A percentile compares a stretch with the other conserved stretches of the same genome.
These are phyloP conservation scores for Colius striatus DNA, from an alignment of 2,113 vertebrate genomes.

Conservation along the genomic window DNA sequence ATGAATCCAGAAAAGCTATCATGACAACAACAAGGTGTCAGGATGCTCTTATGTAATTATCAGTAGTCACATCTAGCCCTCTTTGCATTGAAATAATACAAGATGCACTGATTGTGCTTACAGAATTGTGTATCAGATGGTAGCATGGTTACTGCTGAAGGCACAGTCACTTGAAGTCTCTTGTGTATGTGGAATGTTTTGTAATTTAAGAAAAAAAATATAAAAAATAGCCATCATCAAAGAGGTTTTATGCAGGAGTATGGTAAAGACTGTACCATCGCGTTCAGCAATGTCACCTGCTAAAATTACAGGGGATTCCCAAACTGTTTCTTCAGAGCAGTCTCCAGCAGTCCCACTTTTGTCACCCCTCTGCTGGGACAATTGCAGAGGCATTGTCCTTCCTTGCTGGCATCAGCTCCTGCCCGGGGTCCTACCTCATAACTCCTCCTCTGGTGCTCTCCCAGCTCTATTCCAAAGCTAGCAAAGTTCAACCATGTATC, in stretches of 20 bases:
- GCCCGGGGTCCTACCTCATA: not conserved
- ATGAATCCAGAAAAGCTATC: not conserved
- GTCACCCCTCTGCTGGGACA: not conserved
- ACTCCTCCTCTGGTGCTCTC: not conserved
- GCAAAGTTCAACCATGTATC: not conserved
- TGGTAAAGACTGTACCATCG: accelerated
- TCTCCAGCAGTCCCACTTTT: not conserved
- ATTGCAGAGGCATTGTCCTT: not conserved
- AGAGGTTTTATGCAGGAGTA: not conserved
- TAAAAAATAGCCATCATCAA: not conserved
- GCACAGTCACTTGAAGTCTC: not conserved
- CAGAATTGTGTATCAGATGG: not conserved
- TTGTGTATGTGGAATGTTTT: not conserved
- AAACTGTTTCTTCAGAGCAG: not conserved
- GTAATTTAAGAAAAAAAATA: not conserved
- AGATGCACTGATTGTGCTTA: not conserved
- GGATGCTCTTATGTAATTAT: not conserved
- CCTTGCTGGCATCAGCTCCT: not conserved
- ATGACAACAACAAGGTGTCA: not conserved
- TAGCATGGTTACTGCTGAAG: not conserved
- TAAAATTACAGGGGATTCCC: not conserved
- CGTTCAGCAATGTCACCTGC: not conserved
- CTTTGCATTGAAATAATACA: not conserved
- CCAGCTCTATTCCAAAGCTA: not conserved
- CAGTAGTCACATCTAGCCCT: not conserved